These are phyloP conservation scores for Drosophila longiperda DNA, from an alignment of 2,888 invertebrate species.

Conservation along the genomic window DNA sequence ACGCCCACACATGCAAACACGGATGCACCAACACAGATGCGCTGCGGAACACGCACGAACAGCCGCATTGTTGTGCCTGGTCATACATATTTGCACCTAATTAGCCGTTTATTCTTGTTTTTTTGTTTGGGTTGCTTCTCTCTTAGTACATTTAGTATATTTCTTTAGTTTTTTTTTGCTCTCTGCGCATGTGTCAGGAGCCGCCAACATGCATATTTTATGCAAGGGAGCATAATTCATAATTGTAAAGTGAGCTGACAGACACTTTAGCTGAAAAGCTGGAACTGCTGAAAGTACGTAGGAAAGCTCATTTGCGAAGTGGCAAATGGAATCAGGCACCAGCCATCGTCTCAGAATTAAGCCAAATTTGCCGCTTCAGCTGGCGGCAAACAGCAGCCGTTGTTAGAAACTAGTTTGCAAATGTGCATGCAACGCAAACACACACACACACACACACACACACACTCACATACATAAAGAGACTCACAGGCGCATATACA, in stretches of 20 bases:
- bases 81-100: slow-evolving; percentile 78
- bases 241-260: slow-evolving; percentile 65
- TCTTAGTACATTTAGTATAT: slow-evolving; percentile 1
- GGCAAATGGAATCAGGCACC: slow-evolving; percentile 46
- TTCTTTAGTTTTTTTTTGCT: slow-evolving; percentile 22
- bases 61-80: slow-evolving; percentile 42
- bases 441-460: slow-evolving; percentile 11
- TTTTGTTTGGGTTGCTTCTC: slow-evolving; percentile 15
- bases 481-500: slow-evolving; percentile 38
- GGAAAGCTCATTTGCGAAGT: slow-evolving; percentile 37
- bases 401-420: slow-evolving; percentile 66
- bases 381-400: slow-evolving; percentile 51
- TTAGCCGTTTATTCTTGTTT: slow-evolving; percentile 61
- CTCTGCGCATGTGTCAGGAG: slow-evolving; percentile 36
- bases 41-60: slow-evolving; percentile 56
- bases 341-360: slow-evolving; percentile 62
- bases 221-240: slow-evolving; percentile 72
- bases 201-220: slow-evolving; percentile 61
- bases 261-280: slow-evolving; percentile 43
- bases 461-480: slow-evolving; percentile 4
- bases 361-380: slow-evolving; percentile 78
- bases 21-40: slow-evolving; percentile 31
- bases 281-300: slow-evolving; percentile 28
- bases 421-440: slow-evolving; percentile 51
- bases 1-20: slow-evolving; percentile 55